Evolutionary conservation across 1,140 invertebrate species (phyloP), one percentile per base, ranked within the genome.

Genomic region (Glomeris maerens): DNA sequence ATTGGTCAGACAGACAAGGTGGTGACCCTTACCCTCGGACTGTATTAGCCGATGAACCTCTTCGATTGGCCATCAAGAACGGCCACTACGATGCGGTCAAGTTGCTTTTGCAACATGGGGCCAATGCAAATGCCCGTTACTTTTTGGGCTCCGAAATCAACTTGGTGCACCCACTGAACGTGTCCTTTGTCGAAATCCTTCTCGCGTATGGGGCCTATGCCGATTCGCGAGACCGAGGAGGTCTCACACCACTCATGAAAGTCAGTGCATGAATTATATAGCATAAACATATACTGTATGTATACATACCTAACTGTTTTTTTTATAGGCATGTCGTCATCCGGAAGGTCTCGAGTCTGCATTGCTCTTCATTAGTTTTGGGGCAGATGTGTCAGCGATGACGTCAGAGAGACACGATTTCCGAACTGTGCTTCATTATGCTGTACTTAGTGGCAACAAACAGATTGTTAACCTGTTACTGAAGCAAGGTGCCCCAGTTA

Each of bases 121-220:
- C 76, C 3, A 67, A 75, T 57, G 68, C 74, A 13, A 74, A 78
- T 59, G 68, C 76, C 73, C 60, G 69, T 10, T 88, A 89, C 62
- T 92, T 92, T 67, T 85, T 91, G 60, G 88, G 88, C 2, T 77
- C 84, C 0, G 87, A 92, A 68, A 86, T 93, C 48, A 91, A 90
- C 63, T 68, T 91, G 39, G 79, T 91, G 2, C 83, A 78, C 25
- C 78, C 71, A 14, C 64, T 73, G 57, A 86, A 91, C 58, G 68
- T 83, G 39, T 78, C 85, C 52, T 88, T 82, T 59, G 66, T 92
- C 64, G 80, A 87, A 62, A 66, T 91, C 45, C 64, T 93, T 47
- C 69, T 93, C 20, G 78, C 78, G 14, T 85, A 86, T 60, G 87
- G 87, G 7, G 87, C 87, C 3, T 75, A 86, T 63, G 83, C 87